Base-by-base conservation (phyloP, 2,113 vertebrate genomes). In the Loxodonta africana region DNA sequence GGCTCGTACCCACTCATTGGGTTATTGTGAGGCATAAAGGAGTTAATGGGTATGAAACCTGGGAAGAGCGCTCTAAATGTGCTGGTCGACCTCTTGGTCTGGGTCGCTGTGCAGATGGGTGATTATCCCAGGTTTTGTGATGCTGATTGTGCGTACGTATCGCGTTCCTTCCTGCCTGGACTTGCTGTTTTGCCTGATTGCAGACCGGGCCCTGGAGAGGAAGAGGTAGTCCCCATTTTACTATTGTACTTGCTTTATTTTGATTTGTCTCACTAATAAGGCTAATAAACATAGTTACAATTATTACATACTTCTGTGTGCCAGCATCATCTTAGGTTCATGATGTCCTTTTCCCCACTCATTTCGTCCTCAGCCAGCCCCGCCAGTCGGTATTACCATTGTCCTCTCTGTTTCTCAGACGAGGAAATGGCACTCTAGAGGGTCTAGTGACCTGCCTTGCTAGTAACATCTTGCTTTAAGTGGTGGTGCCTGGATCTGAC, bases 131-230 rank as follows among this genome's bases (percentile, higher is more conserved):
- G 69, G 65, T 44, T 96, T 77, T 74, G 2, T 46, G 83, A 80
- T 10, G 25, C 81, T 83, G 85, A 92, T 20, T 60, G 87, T 93
- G 93, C 67, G 69, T 95, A 85, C 44, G 57, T 97, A 96, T 90
- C 37, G 8, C 0, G 0, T 17, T 26, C 46, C 87, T 97, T 97
- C 97, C 96, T 95, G 95, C 80, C 74, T 48, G 91, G 93, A 78
- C 10, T 17, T 85, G 93, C 91, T 73, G 62, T 80, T 85, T 41
- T 84, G 92, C 62, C 81, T 91, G 86, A 97, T 95, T 94, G 89
- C 81, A 81, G 69, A 41, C 85, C 26, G 37, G 86, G 57, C 83
- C 93, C 92, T 91, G 14, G 93, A 94, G 97, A 97, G 97, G 97
- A 98, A 97, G 87, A 93, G 97, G 86, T 95, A 93, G 93, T 67